These are phyloP conservation scores for Halcyon senegalensis DNA, from an alignment of 2,113 vertebrate genomes.

Conservation along the genomic window DNA sequence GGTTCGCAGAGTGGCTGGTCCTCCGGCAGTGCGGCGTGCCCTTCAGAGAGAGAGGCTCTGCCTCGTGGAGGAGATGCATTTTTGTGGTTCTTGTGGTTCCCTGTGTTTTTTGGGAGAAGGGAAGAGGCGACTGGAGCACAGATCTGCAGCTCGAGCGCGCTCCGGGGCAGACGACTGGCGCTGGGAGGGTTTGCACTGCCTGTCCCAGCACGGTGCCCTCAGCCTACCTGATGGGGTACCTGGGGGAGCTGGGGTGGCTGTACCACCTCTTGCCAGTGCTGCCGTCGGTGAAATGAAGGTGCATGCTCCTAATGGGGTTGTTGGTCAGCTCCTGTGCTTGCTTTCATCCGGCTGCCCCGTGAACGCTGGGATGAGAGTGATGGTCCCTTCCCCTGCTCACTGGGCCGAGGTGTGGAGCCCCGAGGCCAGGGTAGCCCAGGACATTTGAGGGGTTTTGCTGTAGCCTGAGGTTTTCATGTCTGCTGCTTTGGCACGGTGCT, in stretches of 20 bases:
- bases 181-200: neutral
- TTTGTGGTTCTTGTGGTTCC: conserved; percentile 47
- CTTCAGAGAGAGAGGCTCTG: neutral
- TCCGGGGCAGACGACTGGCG: rapidly evolving
- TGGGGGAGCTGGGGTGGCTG: rapidly evolving
- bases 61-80: neutral
- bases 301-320: rapidly evolving
- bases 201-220: rapidly evolving
- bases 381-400: neutral
- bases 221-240: neutral
- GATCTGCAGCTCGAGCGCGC: rapidly evolving
- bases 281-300: neutral
- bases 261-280: rapidly evolving
- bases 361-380: rapidly evolving
- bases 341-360: neutral
- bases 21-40: neutral
- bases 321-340: rapidly evolving
- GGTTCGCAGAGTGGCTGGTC: neutral
- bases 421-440: neutral
- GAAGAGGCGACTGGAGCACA: neutral
- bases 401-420: neutral
- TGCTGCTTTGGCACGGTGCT: conserved; percentile 17
- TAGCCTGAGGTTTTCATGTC: neutral
- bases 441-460: neutral
- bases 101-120: conserved; percentile 19